phyloP scores from a whole-genome alignment of 2,888 invertebrate genomes.

The Drosophila yooni region DNA sequence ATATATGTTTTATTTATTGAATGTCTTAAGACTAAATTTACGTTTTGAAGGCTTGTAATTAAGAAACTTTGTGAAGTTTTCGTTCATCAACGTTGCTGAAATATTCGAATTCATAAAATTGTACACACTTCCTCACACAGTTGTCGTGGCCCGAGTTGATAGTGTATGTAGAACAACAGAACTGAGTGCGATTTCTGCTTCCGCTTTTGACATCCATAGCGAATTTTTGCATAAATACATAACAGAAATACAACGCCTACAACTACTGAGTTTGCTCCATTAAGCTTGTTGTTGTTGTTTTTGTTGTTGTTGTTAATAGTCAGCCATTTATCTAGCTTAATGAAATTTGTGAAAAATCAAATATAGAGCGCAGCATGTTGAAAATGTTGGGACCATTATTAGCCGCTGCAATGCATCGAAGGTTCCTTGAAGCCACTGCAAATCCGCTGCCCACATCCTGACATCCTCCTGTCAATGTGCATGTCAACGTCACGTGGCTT shows the following conservation, averaged over 20 bases:
- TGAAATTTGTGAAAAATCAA: slow-evolving; percentile 81
- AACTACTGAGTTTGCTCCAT: slow-evolving; percentile 15
- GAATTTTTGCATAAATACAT: slow-evolving; percentile 81
- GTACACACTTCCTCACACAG: not conserved
- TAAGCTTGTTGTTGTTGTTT: slow-evolving; percentile 41
- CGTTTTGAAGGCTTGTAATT: not conserved
- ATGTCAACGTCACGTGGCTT: slow-evolving; percentile 66
- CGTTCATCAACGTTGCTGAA: not conserved
- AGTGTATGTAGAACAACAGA: slow-evolving; percentile 28
- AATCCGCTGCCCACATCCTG: slow-evolving; percentile 6
- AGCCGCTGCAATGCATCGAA: slow-evolving; percentile 54
- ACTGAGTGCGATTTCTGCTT: slow-evolving; percentile 57
- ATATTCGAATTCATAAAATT: not conserved
- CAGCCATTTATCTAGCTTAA: slow-evolving; percentile 84
- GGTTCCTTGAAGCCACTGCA: slow-evolving; percentile 23
- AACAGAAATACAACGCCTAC: slow-evolving; percentile 4
- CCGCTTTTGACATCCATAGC: slow-evolving; percentile 62
- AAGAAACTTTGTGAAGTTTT: not conserved
- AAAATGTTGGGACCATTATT: slow-evolving; percentile 45
- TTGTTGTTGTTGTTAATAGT: slow-evolving; percentile 77
- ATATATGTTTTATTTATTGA: not conserved
- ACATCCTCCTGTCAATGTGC: slow-evolving; percentile 19
- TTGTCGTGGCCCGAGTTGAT: not conserved
- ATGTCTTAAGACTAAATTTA: not conserved
- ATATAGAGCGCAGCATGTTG: slow-evolving; percentile 46